These are phyloP conservation scores for fruit fly (Drosophila melanogaster) DNA, from an alignment of 1,140 invertebrate species.

Conservation along the genomic window DNA sequence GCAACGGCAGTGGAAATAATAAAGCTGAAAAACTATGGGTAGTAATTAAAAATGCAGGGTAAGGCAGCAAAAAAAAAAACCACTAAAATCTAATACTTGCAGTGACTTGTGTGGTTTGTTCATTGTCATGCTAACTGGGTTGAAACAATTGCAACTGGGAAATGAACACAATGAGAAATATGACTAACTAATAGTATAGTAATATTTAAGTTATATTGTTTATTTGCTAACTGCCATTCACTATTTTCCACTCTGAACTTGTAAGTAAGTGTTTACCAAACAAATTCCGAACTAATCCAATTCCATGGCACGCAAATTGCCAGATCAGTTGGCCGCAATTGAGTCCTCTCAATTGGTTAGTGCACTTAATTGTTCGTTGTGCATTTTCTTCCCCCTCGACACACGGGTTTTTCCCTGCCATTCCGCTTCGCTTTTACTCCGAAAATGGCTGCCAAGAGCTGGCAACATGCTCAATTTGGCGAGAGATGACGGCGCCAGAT, in stretches of 20 bases:
- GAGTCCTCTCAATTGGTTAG: slow-evolving; percentile 44
- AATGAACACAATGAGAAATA: background rate
- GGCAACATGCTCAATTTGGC: slow-evolving; percentile 48
- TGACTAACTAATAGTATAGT: background rate
- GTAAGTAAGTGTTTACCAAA: background rate
- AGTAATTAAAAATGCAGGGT: slow-evolving; percentile 19
- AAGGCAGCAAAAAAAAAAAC: background rate
- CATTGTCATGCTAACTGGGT: background rate
- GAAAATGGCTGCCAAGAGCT: slow-evolving; percentile 10
- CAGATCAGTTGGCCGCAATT: slow-evolving; percentile 33
- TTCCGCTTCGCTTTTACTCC: background rate
- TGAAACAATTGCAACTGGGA: background rate
- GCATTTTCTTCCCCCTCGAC: slow-evolving; percentile 7
- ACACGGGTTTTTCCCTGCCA: background rate
- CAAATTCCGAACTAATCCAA: slow-evolving; percentile 19
- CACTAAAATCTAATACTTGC: background rate
- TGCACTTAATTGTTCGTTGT: slow-evolving; percentile 42
- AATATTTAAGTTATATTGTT: background rate
- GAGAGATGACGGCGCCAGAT: slow-evolving; percentile 55
- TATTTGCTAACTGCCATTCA: no score
- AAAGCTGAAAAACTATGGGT: background rate
- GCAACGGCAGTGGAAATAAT: background rate
- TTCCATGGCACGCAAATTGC: slow-evolving; percentile 17
- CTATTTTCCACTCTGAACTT: background rate
- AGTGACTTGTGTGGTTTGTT: background rate